phyloP scores from a whole-genome alignment of 2,888 invertebrate genomes.

The Silvanus unidentatus region DNA sequence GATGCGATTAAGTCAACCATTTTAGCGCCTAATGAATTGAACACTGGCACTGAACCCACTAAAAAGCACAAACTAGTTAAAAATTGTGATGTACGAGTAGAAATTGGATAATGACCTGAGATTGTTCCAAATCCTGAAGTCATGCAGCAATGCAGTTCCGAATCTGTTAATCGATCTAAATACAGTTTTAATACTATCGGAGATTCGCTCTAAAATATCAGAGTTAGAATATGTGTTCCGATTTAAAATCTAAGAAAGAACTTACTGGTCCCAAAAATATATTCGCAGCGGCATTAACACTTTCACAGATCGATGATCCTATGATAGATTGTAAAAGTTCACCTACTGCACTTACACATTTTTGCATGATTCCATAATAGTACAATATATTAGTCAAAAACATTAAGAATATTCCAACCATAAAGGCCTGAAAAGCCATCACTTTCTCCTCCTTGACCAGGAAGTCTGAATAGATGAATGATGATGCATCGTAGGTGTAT shows the following conservation, averaged over 20 bases:
- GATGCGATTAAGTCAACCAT: slow-evolving; percentile 87
- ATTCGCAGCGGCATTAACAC: slow-evolving; percentile 84
- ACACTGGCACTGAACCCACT: too few species aligned
- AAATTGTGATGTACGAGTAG: not conserved
- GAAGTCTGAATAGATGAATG: slow-evolving; percentile 75
- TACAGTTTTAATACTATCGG: slow-evolving; percentile 83
- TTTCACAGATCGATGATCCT: slow-evolving; percentile 89
- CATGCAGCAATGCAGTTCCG: slow-evolving; percentile 89
- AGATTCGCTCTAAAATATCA: slow-evolving; percentile 54
- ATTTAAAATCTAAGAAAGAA: too few species aligned
- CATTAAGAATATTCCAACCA: slow-evolving; percentile 89
- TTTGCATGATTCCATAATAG: slow-evolving; percentile 82
- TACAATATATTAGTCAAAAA: slow-evolving; percentile 83
- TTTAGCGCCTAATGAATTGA: slow-evolving; percentile 81
- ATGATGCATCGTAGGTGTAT: slow-evolving; percentile 73
- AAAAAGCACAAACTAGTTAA: slow-evolving; percentile 16
- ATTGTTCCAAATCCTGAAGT: slow-evolving; percentile 91
- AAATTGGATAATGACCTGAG: slow-evolving; percentile 56
- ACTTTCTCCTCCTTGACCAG: too few species aligned
- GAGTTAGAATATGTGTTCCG: too few species aligned
- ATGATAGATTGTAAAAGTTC: slow-evolving; percentile 63
- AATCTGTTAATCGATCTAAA: slow-evolving; percentile 69
- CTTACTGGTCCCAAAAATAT: slow-evolving; percentile 70
- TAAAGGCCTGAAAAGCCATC: too few species aligned
- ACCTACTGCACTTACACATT: slow-evolving; percentile 73